Evolutionary conservation across 2,888 invertebrate genomes (phyloP), one percentile per base, ranked within the genome.

Genomic region (Drosophila kambysellisi): DNA sequence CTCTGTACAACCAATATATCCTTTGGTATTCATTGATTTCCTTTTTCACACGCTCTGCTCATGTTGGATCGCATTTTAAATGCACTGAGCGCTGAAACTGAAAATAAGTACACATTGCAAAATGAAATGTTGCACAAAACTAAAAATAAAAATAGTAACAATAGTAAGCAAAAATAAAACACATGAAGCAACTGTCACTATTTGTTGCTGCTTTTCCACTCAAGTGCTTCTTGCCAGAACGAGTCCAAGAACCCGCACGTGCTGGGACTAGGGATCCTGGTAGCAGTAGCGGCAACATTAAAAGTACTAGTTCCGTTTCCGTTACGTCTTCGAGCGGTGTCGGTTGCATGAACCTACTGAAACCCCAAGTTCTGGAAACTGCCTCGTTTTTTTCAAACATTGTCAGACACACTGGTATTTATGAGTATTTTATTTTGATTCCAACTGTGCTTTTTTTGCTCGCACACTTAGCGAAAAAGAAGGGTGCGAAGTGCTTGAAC

Each of bases 371-470:
- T 11, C 15, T 17, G 12, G 32, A 46, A 9, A n/a, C 43, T 46
- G 37, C n/a, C 20, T 41, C 57, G 50, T 43, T 69, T 70, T 52
- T 65, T 70, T 54, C 59, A 57, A 64, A 52, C 39, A 41, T 65
- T 76, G 52, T 63, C 62, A 65, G 75, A 67, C 63, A 71, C 72
- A 82, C 81, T 67, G 50, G 68, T 71, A 74, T 87, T 89, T 84
- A 84, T 84, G 65, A 68, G 79, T 59, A 68, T 79, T 89, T 78
- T 70, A 79, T 84, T 89, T 84, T 78, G 88, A 87, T 87, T 87
- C 53, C 70, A 58, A 64, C 50, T 72, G 67, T 51, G 51, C 51
- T 67, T 63, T 70, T 65, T 54, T 56, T 48, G 61, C 43, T 29
- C 41, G 9, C 32, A 41, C 50, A 30, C 17, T 7, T 17, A 33